phyloP scores from a whole-genome alignment of 2,888 invertebrate genomes.

The Mystacides longicornis region DNA sequence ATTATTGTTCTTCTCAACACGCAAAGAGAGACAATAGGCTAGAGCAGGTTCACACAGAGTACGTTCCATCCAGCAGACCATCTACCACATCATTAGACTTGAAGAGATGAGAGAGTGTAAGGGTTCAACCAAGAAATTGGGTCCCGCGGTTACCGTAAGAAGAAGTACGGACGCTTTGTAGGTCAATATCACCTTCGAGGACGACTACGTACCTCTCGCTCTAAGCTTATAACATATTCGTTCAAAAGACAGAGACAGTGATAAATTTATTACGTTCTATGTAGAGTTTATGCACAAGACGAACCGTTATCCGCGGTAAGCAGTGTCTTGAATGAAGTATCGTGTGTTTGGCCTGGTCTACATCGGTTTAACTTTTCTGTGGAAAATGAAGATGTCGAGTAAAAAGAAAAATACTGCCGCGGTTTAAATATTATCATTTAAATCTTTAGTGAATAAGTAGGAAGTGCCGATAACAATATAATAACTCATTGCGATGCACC shows the following conservation, averaged over 20 bases:
- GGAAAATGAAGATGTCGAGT: conserved; percentile 4
- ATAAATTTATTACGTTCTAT: conserved; percentile 28
- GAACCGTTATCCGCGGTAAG: conserved; percentile 46
- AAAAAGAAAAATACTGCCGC: background rate
- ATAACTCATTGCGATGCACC: background rate
- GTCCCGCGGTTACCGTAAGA: conserved; percentile 49
- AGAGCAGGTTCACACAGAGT: background rate
- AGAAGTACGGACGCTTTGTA: conserved; percentile 51
- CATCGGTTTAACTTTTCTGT: conserved; percentile 34
- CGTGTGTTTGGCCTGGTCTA: conserved; percentile 41
- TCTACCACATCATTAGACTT: conserved; percentile 7
- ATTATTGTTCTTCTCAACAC: background rate
- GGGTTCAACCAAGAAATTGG: conserved; percentile 37
- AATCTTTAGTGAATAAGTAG: background rate
- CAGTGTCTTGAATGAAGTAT: conserved; percentile 47
- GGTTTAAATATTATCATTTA: background rate
- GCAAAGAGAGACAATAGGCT: background rate
- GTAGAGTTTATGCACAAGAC: conserved; percentile 33
- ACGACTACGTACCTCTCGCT: conserved; percentile 38
- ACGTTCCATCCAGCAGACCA: background rate
- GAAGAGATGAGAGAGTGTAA: conserved; percentile 10
- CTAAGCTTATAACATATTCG: conserved; percentile 28
- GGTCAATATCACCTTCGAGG: conserved; percentile 51
- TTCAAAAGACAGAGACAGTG: conserved; percentile 29
- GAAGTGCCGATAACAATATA: background rate